Evolutionary conservation across 2,888 invertebrate species (phyloP), one percentile per base, ranked within the genome.

Genomic region (Calameuta pallipes): DNA sequence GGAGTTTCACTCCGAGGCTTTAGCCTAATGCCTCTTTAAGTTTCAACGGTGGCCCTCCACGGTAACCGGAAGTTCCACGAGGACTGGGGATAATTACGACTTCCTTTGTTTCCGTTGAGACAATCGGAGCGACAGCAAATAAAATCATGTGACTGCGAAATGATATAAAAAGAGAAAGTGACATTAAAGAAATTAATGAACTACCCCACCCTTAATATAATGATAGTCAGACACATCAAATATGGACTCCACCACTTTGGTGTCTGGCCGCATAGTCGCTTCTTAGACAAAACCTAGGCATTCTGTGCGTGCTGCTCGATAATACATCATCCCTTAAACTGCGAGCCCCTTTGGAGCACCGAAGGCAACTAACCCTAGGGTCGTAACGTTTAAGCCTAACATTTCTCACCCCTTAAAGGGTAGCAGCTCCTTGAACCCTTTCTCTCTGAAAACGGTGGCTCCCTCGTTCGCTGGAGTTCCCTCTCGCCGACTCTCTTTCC

Each of bases 321-420:
- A 88, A 90, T 91, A 90, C 89, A 90, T 91, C 90, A 91, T 91
- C 88, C 90, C 87, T 88, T 89, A 75, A 75, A 77, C 79, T 76
- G 78, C 36, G 76, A 71, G 70, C 80, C 36, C 74, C 80, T 78
- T 85, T 81, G 79, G 79, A 83, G 83, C 85, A 85, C 84, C 84
- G 86, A 87, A 88, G 89, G 88, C 87, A 87, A 87, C 88, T 86
- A 87, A 87, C 87, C 87, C 87, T 83, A 86, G 85, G 86, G 88
- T 87, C 88, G 88, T 90, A 89, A 89, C 89, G 88, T 89, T 91
- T 90, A 91, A 90, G 90, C 90, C 88, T 87, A 87, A 89, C 89
- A 89, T 91, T 91, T 89, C 90, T 90, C 90, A 89, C 89, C 88
- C 90, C 88, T 90, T 88, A 89, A 88, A 90, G 89, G 87, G 88